Percentiles rank a stretch among this genome's conserved stretches.
Conservation (phyloP, 2,888 invertebrate species). For the Agonopterix subpropinquella region DNA sequence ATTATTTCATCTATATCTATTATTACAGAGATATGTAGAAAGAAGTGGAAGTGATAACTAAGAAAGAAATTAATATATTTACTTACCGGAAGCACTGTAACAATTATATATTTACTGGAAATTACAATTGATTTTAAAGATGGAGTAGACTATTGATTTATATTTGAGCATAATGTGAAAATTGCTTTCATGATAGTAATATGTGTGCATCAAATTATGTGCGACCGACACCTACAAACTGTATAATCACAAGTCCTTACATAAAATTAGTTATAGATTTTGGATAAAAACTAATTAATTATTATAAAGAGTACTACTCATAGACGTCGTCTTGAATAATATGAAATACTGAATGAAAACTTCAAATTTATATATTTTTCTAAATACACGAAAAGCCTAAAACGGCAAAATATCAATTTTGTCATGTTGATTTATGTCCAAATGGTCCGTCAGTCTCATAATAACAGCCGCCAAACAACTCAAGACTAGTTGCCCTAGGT, state of each 20-base stretch:
- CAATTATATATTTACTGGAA: neutral
- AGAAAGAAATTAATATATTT: neutral
- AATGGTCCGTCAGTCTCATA: constrained; percentile 25
- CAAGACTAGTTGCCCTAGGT: constrained; percentile 12
- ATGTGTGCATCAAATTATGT: neutral
- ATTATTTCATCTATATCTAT: no score
- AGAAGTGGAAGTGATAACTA: neutral
- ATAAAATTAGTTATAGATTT: neutral
- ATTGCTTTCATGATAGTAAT: no score
- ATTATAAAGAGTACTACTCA: no score
- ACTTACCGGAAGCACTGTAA: neutral
- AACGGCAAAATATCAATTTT: constrained; percentile 18
- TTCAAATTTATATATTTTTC: neutral
- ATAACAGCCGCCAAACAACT: constrained; percentile 14
- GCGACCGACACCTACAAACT: neutral
- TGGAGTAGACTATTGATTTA: no score
- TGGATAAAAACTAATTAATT: no score
- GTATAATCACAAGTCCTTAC: neutral
- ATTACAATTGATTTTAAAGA: neutral
- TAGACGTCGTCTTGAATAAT: no score
- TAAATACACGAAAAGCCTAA: neutral
- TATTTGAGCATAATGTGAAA: no score
- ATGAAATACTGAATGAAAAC: no score
- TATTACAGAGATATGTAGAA: no score
- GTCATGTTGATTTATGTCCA: constrained; percentile 23